phyloP scores from a whole-genome alignment of 1,140 invertebrate genomes.

The Heliconius hermathena region DNA sequence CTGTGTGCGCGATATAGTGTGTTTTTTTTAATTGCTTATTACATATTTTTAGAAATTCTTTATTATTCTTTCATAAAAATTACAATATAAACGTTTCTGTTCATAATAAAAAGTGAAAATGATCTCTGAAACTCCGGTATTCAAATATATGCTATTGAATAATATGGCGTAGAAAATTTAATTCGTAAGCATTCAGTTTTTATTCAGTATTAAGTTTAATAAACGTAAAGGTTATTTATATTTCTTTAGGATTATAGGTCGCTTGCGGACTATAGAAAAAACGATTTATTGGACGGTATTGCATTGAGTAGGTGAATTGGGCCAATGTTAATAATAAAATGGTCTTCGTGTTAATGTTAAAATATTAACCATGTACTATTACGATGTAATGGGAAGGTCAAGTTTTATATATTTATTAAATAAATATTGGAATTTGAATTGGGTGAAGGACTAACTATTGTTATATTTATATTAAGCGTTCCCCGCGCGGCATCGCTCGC shows the following conservation, averaged over 20 bases:
- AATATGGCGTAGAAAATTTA: constrained; percentile 22
- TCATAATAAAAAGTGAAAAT: constrained; percentile 20
- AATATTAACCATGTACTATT: neutral
- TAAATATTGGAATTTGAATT: no score
- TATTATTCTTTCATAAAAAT: neutral
- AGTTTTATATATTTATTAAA: neutral
- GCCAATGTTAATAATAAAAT: constrained; percentile 16
- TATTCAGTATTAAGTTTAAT: constrained; percentile 30
- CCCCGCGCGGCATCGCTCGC: no score
- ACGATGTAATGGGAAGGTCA: neutral
- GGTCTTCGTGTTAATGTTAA: neutral
- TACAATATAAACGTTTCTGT: constrained; percentile 30
- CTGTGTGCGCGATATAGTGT: no score
- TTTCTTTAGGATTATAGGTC: constrained; percentile 11
- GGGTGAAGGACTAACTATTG: neutral
- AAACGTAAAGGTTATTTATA: constrained; percentile 28
- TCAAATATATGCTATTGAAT: constrained; percentile 31
- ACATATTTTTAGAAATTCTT: no score
- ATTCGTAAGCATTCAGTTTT: constrained; percentile 23
- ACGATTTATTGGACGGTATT: neutral
- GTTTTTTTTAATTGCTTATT: no score
- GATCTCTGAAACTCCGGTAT: constrained; percentile 12
- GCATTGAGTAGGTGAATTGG: constrained; percentile 13
- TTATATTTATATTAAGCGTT: neutral
- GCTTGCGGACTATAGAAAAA: neutral